Base-by-base conservation (phyloP, 2,888 invertebrate genomes). In the Meteorus cinctellus region DNA sequence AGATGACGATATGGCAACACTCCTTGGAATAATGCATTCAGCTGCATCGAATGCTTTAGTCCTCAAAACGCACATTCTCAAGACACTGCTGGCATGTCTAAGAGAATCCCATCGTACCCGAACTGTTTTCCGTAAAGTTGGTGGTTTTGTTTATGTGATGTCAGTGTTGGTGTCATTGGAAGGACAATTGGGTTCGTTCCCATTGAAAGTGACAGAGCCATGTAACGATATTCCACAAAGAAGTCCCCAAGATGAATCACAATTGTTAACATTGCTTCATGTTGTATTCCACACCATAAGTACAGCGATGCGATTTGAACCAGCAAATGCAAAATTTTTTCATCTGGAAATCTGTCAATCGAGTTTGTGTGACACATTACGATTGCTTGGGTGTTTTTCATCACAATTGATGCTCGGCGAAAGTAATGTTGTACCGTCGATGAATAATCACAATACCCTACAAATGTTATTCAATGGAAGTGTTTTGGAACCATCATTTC, bases 231-330 rank as follows among this genome's bases (percentile, higher is more conserved):
- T 83, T 29, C 77, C 83, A 31, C 84, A 85, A 72, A 84, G 86
- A 69, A 84, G 81, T 70, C 82, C 82, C 12, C 86, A 86, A 72
- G 91, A 90, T 81, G 90, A 87, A 82, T 84, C 90, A 1, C 96
- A 96, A 85, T 92, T 96, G 83, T 90, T 98, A 74, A 92, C 94
- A 69, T 90, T 98, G 74, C 91, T 98, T 76, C 95, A 96, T 86
- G 94, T 96, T 74, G 97, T 98, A 12, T 98, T 98, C 90, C 96
- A 97, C 87, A 97, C 98, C 0, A 93, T 99, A 81, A 96, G 97
- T 78, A 97, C 98, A 0, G 98, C 98, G 1, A 99, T 99, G 99
- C 92, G 99, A 82, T 99, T 98, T 88, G 99, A 99, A 90, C 99
- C 99, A 1, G 98, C 98, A 0, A 99, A 99, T 90, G 99, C 99